A percentile compares a stretch with the other conserved stretches of the same genome.
Evolutionary conservation across 37 sponge, comb jelly and placozoan genomes (phyloP).

Genomic region (Spongilla lacustris): DNA sequence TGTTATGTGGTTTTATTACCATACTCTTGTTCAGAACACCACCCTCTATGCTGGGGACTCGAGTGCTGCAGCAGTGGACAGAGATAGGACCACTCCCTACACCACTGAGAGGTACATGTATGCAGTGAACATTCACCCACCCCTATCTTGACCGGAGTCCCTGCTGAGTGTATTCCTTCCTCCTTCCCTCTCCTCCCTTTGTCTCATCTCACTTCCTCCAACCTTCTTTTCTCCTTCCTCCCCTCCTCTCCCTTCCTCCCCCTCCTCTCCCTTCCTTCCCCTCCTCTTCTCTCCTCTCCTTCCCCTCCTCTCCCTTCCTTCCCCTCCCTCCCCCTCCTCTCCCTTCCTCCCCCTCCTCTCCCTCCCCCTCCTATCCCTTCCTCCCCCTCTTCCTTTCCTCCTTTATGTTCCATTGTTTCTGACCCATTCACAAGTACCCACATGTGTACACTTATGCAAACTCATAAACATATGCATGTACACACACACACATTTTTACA

Average conservation of each 20-base stretch:
- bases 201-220: constrained; percentile 6
- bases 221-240: neutral
- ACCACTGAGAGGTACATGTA: constrained; percentile 6
- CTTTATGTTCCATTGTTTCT: neutral
- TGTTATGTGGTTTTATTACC: too few relatives aligned
- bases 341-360: neutral
- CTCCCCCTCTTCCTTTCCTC: neutral
- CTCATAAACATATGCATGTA: neutral
- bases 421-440: neutral
- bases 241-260: neutral
- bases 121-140: neutral
- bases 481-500: neutral
- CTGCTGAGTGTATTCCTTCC: neutral
- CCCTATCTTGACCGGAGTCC: neutral
- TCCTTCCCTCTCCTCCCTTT: neutral
- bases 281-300: neutral
- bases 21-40: constrained; percentile 39
- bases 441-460: neutral
- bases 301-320: neutral
- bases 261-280: neutral
- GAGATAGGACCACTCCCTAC: constrained; percentile 35
- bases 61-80: constrained; percentile 34
- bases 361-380: neutral
- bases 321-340: neutral
- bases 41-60: constrained; percentile 40